Conservation (phyloP, 2,888 invertebrate species). For the Noctua fimbriata region DNA sequence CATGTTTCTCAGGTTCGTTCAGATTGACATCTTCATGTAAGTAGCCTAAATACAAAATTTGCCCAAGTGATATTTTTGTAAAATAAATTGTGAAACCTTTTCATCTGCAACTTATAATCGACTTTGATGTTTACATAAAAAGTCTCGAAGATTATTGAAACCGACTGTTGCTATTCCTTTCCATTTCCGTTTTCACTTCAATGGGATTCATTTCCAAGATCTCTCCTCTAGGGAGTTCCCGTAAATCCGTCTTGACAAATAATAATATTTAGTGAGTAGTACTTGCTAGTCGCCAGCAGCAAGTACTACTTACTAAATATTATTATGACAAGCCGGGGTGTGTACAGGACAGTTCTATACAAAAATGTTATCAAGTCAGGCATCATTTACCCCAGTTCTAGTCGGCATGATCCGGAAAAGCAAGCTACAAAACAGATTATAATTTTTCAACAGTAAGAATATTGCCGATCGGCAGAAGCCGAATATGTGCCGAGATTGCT, state of each 20-base stretch:
- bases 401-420: neutral
- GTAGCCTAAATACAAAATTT: too few species aligned
- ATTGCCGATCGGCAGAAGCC: neutral
- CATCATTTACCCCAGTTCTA: neutral
- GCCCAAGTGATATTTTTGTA: too few species aligned
- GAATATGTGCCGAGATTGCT: neutral
- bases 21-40: neutral
- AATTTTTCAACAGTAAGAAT: neutral
- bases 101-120: neutral
- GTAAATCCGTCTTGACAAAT: conserved; percentile 21
- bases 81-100: neutral
- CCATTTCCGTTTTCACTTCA: conserved; percentile 44
- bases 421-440: neutral
- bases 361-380: neutral
- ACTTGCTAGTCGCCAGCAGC: too few species aligned
- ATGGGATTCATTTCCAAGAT: conserved; percentile 28
- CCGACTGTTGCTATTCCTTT: conserved; percentile 12
- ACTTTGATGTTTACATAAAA: neutral
- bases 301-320: conserved; percentile 17
- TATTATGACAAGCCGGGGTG: neutral
- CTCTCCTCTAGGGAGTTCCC: conserved; percentile 19
- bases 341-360: neutral
- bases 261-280: too few species aligned
- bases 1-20: neutral
- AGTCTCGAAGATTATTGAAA: conserved; percentile 23